Conservation (phyloP, 2,888 invertebrate species). For the Escarpia spicata region DNA sequence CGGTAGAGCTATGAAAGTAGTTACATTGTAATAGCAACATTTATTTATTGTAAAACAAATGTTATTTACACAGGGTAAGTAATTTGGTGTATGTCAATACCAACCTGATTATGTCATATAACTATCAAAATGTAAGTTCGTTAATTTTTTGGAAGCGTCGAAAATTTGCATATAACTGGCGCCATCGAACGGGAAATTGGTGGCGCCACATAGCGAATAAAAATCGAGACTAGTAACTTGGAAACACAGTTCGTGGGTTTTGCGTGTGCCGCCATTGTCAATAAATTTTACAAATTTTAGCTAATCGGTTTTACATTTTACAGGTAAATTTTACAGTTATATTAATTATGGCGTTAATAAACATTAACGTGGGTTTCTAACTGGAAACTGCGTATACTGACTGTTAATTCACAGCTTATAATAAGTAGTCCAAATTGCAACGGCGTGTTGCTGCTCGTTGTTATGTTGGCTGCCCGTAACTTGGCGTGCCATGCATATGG, state of each 20-base stretch:
- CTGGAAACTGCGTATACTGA: background rate
- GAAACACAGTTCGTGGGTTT: slow-evolving; percentile 8
- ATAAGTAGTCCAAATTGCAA: background rate
- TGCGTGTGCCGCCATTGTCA: background rate
- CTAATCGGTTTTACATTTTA: background rate
- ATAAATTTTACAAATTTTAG: background rate
- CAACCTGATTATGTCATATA: too few relatives aligned
- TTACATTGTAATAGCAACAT: too few relatives aligned
- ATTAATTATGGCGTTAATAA: background rate
- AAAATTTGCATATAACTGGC: background rate
- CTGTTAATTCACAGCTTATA: background rate
- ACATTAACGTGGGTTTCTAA: background rate
- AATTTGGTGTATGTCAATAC: too few relatives aligned
- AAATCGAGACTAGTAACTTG: background rate
- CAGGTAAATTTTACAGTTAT: background rate
- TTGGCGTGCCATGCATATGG: background rate
- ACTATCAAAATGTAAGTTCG: too few relatives aligned
- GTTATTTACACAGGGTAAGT: too few relatives aligned
- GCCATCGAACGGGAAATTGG: background rate
- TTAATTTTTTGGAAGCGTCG: too few relatives aligned
- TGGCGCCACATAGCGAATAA: background rate
- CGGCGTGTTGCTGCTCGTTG: background rate
- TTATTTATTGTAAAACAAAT: too few relatives aligned
- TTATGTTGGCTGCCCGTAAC: background rate
- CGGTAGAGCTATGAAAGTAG: too few relatives aligned